Percentiles rank a stretch among this genome's conserved stretches.
Evolutionary conservation across 2,888 invertebrate genomes (phyloP).

Genomic region (Vesta saturnalis): DNA sequence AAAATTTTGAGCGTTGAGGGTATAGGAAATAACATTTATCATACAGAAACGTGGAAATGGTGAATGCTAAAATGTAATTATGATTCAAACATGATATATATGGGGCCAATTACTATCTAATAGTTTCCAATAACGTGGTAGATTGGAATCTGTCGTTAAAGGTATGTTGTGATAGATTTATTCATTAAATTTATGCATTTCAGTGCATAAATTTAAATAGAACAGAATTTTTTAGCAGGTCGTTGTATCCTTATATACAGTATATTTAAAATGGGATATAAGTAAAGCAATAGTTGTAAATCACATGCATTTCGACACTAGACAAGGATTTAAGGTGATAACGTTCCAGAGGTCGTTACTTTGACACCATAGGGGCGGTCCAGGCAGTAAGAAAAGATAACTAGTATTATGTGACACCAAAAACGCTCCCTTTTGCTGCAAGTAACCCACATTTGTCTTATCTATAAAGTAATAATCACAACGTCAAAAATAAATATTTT

Average conservation of each 20-base stretch:
- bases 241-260: background rate
- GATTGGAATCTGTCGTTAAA: conserved; percentile 2
- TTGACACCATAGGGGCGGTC: conserved; percentile 41
- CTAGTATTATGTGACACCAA: conserved; percentile 35
- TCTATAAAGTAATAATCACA: background rate
- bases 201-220: background rate
- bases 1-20: background rate
- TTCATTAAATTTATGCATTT: conserved; percentile 1
- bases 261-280: conserved; percentile 1
- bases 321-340: conserved; percentile 37
- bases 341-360: conserved; percentile 40
- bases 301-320: conserved; percentile 32
- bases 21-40: background rate
- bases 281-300: conserved; percentile 24
- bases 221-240: background rate
- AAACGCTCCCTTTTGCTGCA: conserved; percentile 29
- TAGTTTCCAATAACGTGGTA: conserved; percentile 11
- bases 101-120: conserved; percentile 9
- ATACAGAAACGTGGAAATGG: background rate
- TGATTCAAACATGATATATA: conserved; percentile 9
- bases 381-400: conserved; percentile 38
- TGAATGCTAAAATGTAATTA: background rate
- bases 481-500: too few species aligned
- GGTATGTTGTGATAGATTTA: conserved; percentile 4
- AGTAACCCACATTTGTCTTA: conserved; percentile 24